These are phyloP conservation scores for Eumeta japonica DNA, from an alignment of 1,140 invertebrate species.

Conservation along the genomic window DNA sequence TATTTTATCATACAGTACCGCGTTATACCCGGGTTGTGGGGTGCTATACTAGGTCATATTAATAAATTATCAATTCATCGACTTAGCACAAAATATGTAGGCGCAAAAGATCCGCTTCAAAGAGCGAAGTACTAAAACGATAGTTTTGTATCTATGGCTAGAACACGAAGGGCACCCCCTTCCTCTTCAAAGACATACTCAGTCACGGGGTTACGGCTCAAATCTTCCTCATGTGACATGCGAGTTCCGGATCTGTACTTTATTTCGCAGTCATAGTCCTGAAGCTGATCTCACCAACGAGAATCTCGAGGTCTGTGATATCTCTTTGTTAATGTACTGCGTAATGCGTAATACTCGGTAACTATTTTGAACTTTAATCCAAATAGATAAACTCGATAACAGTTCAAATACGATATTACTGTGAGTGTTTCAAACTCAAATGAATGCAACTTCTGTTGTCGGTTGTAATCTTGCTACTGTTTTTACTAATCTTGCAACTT, in stretches of 20 bases:
- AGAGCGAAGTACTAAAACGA: too few species aligned
- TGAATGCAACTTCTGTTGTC: slow-evolving; percentile 27
- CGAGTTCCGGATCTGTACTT: slow-evolving; percentile 18
- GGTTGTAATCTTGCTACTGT: slow-evolving; percentile 19
- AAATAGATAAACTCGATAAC: slow-evolving; percentile 28
- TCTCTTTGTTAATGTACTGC: slow-evolving; percentile 15
- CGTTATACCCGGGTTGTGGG: too few species aligned
- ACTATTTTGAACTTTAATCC: slow-evolving; percentile 22
- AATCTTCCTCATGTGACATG: slow-evolving; percentile 28
- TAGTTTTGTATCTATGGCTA: too few species aligned
- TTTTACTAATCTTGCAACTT: slow-evolving; percentile 36
- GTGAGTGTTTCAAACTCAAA: slow-evolving; percentile 33
- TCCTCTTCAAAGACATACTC: too few species aligned
- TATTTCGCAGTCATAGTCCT: slow-evolving; percentile 18
- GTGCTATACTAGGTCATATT: too few species aligned
- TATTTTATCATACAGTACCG: too few species aligned
- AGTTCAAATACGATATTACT: slow-evolving; percentile 19
- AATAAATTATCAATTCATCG: too few species aligned
- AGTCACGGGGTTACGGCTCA: slow-evolving; percentile 18
- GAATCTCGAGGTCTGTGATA: slow-evolving; percentile 17
- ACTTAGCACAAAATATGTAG: too few species aligned
- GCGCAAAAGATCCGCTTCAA: too few species aligned
- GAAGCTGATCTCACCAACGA: slow-evolving; percentile 23
- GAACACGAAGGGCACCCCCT: too few species aligned
- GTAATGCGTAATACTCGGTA: slow-evolving; percentile 25